These are phyloP conservation scores for Chrysopilus asiliformis DNA, from an alignment of 2,888 invertebrate species.

Conservation along the genomic window DNA sequence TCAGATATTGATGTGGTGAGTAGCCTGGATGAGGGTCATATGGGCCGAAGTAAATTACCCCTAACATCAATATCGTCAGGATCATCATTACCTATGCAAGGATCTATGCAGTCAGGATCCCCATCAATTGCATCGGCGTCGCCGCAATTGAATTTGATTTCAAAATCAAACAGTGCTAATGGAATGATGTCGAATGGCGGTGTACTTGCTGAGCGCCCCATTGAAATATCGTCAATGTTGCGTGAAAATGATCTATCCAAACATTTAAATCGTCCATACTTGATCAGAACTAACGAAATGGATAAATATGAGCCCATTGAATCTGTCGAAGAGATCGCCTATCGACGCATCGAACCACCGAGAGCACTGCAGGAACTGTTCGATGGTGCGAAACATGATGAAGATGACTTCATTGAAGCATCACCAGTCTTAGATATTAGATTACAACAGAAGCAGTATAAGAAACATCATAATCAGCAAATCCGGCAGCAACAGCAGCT, in stretches of 20 bases:
- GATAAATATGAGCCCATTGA: neutral
- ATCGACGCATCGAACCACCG: constrained; percentile 7
- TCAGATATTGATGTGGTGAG: constrained; percentile 10
- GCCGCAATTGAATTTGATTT: neutral
- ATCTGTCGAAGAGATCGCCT: neutral
- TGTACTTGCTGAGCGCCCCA: too few species aligned
- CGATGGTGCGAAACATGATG: constrained; percentile 1
- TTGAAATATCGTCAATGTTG: neutral
- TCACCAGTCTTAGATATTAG: constrained; percentile 22
- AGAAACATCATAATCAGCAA: constrained; percentile 28
- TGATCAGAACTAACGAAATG: neutral
- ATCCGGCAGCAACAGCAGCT: constrained; percentile 15
- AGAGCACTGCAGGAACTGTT: constrained; percentile 10
- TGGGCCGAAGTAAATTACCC: constrained; percentile 2
- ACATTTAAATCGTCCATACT: constrained; percentile 4
- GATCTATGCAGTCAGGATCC: neutral
- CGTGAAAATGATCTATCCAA: constrained; percentile 6
- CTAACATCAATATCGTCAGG: neutral
- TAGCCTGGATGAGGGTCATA: neutral
- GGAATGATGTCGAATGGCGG: neutral
- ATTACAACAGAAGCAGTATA: constrained; percentile 28
- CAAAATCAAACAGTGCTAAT: neutral
- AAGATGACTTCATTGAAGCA: too few species aligned
- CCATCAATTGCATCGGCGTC: neutral
- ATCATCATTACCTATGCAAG: neutral